Percentiles rank a stretch among this genome's conserved stretches.
Conservation (phyloP, 2,113 vertebrate genomes). For the Phyllopteryx taeniolatus region DNA sequence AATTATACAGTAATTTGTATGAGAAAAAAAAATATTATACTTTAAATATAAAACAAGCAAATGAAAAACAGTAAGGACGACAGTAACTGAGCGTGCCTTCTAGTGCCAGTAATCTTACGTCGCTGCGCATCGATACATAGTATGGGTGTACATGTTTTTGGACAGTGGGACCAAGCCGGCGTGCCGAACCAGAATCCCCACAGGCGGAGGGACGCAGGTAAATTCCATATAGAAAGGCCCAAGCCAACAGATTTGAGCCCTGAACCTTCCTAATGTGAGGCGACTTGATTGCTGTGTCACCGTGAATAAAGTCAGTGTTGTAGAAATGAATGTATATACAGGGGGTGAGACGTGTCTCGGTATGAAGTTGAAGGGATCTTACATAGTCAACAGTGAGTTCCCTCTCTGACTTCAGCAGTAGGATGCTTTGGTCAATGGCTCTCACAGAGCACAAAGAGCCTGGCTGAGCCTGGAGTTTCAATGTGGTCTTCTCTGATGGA, state of each 20-base stretch:
- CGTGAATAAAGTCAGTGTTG: not conserved
- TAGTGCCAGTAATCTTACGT: too few species aligned
- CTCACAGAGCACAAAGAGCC: conserved; percentile 80
- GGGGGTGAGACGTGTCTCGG: not conserved
- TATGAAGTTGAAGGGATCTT: conserved; percentile 7
- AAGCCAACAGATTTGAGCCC: not conserved
- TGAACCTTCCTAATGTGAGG: not conserved
- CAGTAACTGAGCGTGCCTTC: too few species aligned
- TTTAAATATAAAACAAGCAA: too few species aligned
- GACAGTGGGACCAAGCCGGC: too few species aligned
- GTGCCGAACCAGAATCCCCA: too few species aligned
- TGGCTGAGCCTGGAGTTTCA: conserved; percentile 75
- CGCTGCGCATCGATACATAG: too few species aligned
- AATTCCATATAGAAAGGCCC: not conserved
- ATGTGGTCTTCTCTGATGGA: conserved; percentile 67
- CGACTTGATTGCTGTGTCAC: too few species aligned
- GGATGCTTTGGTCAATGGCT: conserved; percentile 80
- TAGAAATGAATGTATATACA: not conserved
- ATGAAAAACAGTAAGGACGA: too few species aligned
- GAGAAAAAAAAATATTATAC: too few species aligned
- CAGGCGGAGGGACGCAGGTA: not conserved
- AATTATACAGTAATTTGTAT: too few species aligned
- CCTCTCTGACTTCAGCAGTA: conserved; percentile 70
- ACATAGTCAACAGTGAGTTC: conserved; percentile 68
- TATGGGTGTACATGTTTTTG: too few species aligned